Evolutionary conservation across 2,888 invertebrate genomes (phyloP).

Genomic region (Volucella bombylans): DNA sequence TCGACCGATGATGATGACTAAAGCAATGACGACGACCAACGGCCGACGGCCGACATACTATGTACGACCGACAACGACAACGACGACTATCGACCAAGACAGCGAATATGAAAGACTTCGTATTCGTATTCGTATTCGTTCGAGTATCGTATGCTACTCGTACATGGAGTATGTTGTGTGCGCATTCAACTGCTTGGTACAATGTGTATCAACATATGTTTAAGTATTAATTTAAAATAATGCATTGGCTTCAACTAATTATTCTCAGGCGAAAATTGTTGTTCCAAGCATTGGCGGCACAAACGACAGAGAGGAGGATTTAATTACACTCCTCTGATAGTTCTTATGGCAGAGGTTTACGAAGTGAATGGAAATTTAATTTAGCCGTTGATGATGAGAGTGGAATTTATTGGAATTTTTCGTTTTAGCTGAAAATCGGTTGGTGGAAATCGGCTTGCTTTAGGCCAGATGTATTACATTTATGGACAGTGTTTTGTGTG

Average conservation of each 20-base stretch:
- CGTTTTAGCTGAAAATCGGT: constrained; percentile 31
- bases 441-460: constrained; percentile 24
- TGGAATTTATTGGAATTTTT: constrained; percentile 66
- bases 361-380: constrained; percentile 68
- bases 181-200: constrained; percentile 48
- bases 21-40: constrained; percentile 35
- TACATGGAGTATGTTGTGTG: constrained; percentile 17
- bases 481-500: not conserved
- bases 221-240: constrained; percentile 70
- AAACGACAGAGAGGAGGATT: constrained; percentile 61
- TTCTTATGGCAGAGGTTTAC: constrained; percentile 45
- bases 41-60: no score
- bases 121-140: not conserved
- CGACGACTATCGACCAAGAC: constrained; percentile 50
- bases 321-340: constrained; percentile 67
- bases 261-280: constrained; percentile 69
- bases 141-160: not conserved
- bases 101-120: constrained; percentile 29
- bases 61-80: not conserved
- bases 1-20: constrained; percentile 57
- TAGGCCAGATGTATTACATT: constrained; percentile 24
- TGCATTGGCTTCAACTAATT: constrained; percentile 68
- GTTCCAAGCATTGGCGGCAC: constrained; percentile 34
- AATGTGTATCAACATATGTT: constrained; percentile 70
- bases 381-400: constrained; percentile 64